Evolutionary conservation across 2,888 invertebrate genomes (phyloP).

Genomic region (Chrysolina oricalcia): DNA sequence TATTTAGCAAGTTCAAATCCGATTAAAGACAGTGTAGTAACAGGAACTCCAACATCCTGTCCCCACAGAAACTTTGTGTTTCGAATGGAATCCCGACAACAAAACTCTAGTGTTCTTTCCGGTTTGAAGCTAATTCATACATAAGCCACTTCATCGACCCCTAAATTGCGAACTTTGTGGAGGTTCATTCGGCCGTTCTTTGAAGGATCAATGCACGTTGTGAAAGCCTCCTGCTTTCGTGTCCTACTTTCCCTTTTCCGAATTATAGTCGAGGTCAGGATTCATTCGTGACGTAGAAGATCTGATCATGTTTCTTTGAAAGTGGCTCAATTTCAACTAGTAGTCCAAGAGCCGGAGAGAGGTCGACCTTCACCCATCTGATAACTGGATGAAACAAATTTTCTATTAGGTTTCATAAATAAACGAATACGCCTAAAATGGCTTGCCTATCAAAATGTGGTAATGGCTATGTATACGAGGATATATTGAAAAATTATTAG

Average conservation of each 20-base stretch:
- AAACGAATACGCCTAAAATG: too few relatives aligned
- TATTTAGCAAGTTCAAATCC: not conserved
- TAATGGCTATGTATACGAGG: too few relatives aligned
- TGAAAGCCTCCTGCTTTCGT: not conserved
- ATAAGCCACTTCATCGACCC: not conserved
- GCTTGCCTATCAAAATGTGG: too few relatives aligned
- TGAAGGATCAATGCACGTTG: not conserved
- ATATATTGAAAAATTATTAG: too few relatives aligned
- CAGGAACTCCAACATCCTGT: not conserved
- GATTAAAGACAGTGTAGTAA: not conserved
- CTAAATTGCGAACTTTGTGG: constrained; percentile 5
- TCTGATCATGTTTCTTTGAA: too few relatives aligned
- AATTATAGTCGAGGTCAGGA: not conserved
- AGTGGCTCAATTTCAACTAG: too few relatives aligned
- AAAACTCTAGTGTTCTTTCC: constrained; percentile 3
- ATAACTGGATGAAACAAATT: too few relatives aligned
- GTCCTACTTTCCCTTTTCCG: not conserved
- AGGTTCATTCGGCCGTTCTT: not conserved
- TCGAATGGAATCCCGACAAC: not conserved
- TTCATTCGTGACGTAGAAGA: not conserved
- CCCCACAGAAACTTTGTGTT: not conserved
- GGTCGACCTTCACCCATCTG: too few relatives aligned
- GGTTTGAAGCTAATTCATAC: constrained; percentile 7
- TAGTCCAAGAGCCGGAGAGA: too few relatives aligned
- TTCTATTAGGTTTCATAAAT: too few relatives aligned